A percentile compares a stretch with the other conserved stretches of the same genome.
Evolutionary conservation across 2,888 invertebrate species (phyloP).

Genomic region (Stegana nigrithorax): DNA sequence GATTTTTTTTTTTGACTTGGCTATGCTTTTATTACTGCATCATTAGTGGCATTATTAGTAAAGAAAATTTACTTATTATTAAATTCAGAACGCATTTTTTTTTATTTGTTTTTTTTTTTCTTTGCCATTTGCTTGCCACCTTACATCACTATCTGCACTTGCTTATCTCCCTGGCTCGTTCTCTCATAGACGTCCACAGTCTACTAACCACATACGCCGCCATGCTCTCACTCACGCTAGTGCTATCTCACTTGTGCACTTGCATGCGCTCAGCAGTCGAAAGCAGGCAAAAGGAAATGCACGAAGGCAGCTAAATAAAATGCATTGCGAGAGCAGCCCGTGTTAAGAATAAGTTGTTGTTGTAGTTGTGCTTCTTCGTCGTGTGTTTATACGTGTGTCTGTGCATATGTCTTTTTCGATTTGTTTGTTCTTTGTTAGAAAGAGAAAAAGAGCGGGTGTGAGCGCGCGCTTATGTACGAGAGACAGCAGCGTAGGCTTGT

Average conservation of each 20-base stretch:
- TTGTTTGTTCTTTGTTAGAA: background rate
- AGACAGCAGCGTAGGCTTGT: no score
- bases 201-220: background rate
- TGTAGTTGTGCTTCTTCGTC: constrained; percentile 3
- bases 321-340: constrained; percentile 7
- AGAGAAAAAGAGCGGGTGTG: background rate
- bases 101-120: constrained; percentile 1
- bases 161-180: background rate
- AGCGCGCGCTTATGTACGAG: no score
- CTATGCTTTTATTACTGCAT: background rate
- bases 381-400: constrained; percentile 1
- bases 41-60: no score
- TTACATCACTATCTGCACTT: background rate
- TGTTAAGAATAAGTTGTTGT: constrained; percentile 7
- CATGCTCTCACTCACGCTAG: background rate
- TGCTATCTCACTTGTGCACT: background rate
- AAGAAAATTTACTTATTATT: no score
- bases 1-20: background rate
- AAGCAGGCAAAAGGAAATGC: constrained; percentile 30
- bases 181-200: background rate
- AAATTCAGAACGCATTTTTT: background rate
- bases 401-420: background rate
- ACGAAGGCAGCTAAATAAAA: constrained; percentile 15
- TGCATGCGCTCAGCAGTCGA: constrained; percentile 9
- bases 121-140: background rate